These are phyloP conservation scores for Aleadryas rufinucha DNA, from an alignment of 2,113 vertebrate genomes.

Conservation along the genomic window DNA sequence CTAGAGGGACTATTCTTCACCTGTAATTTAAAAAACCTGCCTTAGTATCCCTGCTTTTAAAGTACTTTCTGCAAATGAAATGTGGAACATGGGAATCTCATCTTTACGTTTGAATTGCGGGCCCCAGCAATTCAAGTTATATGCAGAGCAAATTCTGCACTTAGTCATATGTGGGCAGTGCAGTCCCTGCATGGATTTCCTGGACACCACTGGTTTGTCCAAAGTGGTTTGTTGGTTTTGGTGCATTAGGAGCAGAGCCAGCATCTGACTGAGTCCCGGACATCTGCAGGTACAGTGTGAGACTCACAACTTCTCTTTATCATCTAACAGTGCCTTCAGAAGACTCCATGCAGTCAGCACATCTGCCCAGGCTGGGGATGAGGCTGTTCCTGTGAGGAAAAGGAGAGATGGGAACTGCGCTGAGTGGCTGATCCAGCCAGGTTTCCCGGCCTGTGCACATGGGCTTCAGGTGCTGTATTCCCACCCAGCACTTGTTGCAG, in stretches of 20 bases:
- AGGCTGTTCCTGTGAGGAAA: background rate
- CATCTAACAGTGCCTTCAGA: background rate
- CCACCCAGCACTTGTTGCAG: background rate
- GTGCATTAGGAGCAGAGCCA: background rate
- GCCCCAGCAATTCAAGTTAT: background rate
- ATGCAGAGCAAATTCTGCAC: background rate
- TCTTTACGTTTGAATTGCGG: background rate
- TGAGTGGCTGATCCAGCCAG: background rate
- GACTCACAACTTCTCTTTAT: background rate
- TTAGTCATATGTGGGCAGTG: background rate
- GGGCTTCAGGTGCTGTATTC: background rate
- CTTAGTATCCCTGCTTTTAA: background rate
- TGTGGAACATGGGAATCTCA: background rate
- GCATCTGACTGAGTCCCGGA: background rate
- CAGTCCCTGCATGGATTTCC: background rate
- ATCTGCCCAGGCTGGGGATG: background rate
- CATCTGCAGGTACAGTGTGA: background rate
- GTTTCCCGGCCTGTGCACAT: background rate
- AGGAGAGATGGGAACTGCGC: background rate
- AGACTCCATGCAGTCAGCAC: background rate
- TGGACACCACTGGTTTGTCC: background rate
- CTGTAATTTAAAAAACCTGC: background rate
- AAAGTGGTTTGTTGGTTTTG: background rate
- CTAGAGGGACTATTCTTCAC: background rate
- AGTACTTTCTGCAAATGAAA: background rate